Evolutionary conservation across 2,797 vertebrate species (phyloP).

Genomic region (Kryptopterus vitreolus): DNA sequence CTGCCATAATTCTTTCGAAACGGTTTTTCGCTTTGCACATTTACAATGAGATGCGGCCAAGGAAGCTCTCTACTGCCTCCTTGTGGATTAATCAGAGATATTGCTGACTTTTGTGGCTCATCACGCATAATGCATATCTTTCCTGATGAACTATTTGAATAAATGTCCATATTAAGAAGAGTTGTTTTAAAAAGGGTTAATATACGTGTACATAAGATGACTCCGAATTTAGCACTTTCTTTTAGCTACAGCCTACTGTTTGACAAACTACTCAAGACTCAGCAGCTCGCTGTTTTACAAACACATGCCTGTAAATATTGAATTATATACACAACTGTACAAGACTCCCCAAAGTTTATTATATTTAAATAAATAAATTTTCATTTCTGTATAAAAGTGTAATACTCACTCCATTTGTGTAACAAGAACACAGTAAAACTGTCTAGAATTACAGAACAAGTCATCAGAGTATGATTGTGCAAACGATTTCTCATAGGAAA

Average conservation of each 20-base stretch:
- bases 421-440: slow-evolving; percentile 1
- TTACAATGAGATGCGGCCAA: background rate
- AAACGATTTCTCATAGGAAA: slow-evolving; percentile 19
- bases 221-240: slow-evolving; percentile 17
- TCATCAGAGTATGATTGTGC: background rate
- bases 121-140: background rate
- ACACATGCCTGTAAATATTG: slow-evolving; percentile 8
- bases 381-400: slow-evolving; percentile 19
- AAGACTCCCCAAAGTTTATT: slow-evolving; percentile 20
- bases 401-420: background rate
- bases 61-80: slow-evolving; percentile 47
- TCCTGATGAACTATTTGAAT: background rate
- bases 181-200: background rate
- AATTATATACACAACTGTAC: slow-evolving; percentile 20
- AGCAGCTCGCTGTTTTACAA: background rate
- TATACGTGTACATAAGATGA: slow-evolving; percentile 14
- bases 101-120: background rate
- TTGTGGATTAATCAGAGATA: slow-evolving; percentile 36
- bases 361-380: slow-evolving; percentile 36
- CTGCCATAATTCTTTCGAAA: background rate
- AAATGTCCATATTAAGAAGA: background rate
- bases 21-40: slow-evolving; percentile 1
- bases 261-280: background rate
- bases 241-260: background rate
- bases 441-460: background rate